phyloP scores from a whole-genome alignment of 2,888 invertebrate species.

The Polyommatus icarus region DNA sequence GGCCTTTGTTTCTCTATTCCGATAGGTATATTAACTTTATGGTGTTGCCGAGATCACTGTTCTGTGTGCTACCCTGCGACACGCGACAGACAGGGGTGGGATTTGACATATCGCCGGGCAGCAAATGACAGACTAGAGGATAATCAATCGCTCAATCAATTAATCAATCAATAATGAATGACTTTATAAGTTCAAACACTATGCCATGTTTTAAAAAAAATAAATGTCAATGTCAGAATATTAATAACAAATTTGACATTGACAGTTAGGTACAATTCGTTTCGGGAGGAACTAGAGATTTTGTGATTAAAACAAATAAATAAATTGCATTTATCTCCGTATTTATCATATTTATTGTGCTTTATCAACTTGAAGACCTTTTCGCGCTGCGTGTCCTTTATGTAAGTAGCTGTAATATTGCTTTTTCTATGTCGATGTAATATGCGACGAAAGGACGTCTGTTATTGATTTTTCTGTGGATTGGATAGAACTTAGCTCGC shows the following conservation, averaged over 20 bases:
- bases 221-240: not conserved
- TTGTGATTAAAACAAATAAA: conserved; percentile 17
- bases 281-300: not conserved
- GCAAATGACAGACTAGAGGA: no score
- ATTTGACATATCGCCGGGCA: no score
- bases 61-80: no score
- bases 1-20: no score
- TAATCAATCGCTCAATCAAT: no score
- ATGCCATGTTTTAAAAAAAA: not conserved
- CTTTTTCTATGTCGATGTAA: not conserved
- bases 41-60: no score
- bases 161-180: not conserved
- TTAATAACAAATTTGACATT: conserved; percentile 17
- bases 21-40: no score
- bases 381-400: not conserved
- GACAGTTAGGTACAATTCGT: not conserved
- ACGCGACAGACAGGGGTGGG: no score
- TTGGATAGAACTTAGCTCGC: conserved; percentile 24
- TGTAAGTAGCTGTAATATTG: not conserved
- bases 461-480: conserved; percentile 38
- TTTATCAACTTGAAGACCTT: not conserved
- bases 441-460: conserved; percentile 19
- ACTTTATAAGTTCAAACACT: not conserved
- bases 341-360: not conserved
- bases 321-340: conserved; percentile 10